Conservation (phyloP, 2,113 vertebrate genomes). For the Hyla sarda region DNA sequence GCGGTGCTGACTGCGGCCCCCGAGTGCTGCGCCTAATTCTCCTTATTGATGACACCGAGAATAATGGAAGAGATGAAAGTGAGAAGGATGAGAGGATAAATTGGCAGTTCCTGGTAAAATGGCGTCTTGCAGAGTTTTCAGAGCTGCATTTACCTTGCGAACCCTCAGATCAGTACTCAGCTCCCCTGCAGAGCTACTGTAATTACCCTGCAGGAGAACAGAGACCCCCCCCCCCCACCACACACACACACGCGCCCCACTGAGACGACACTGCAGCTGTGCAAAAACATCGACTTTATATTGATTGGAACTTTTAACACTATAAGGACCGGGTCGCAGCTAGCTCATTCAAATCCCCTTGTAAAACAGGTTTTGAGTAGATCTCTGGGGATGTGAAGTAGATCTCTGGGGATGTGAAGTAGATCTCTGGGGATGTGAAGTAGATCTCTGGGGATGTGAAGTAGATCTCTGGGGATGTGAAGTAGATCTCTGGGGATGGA, state of each 20-base stretch:
- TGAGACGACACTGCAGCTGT: neutral
- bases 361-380: neutral
- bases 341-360: neutral
- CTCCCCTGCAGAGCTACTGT: neutral
- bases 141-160: neutral
- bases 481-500: too few species aligned
- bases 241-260: neutral
- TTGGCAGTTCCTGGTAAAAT: neutral
- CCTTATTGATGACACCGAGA: neutral
- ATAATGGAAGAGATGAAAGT: neutral
- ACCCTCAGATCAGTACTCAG: neutral
- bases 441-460: too few species aligned
- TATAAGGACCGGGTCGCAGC: neutral
- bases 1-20: too few species aligned
- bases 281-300: neutral
- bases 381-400: too few species aligned
- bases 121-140: neutral
- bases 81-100: neutral
- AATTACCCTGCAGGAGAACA: neutral
- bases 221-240: neutral
- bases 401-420: too few species aligned
- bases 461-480: too few species aligned
- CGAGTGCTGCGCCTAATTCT: neutral
- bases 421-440: too few species aligned
- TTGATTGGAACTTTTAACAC: neutral